These are phyloP conservation scores for Gavialis gangeticus DNA, from an alignment of 2,113 vertebrate genomes.

Conservation along the genomic window DNA sequence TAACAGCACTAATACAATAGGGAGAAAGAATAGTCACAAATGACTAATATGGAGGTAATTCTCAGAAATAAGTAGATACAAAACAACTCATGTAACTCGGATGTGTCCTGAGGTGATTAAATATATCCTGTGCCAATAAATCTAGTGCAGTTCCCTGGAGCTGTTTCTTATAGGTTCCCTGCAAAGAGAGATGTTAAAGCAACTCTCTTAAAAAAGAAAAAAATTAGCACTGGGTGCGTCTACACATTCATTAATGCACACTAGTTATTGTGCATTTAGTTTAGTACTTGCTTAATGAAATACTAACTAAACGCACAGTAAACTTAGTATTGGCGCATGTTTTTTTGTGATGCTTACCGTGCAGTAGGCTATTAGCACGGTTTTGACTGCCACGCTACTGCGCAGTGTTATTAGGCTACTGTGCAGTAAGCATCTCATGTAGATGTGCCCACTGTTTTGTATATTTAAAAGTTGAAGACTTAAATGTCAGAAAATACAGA, in stretches of 20 bases:
- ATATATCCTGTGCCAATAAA: not conserved
- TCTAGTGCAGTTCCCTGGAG: not conserved
- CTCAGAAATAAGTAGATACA: not conserved
- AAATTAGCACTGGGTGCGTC: not conserved
- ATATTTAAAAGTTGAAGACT: not conserved
- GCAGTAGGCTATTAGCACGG: too few species aligned
- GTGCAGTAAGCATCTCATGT: too few species aligned
- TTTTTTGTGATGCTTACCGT: too few species aligned
- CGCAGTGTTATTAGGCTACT: too few species aligned
- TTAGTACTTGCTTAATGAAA: too few species aligned
- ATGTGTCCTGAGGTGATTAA: too few species aligned
- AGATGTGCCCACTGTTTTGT: too few species aligned
- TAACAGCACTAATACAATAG: not conserved
- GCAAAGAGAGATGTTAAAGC: not conserved
- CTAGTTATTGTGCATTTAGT: too few species aligned
- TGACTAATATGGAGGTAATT: not conserved
- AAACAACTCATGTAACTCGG: not conserved
- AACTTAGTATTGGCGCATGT: too few species aligned
- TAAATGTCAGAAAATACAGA: not conserved
- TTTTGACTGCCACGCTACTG: too few species aligned
- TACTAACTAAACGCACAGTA: too few species aligned
- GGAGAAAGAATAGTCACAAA: not conserved
- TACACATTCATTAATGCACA: too few species aligned
- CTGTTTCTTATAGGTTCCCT: not conserved
- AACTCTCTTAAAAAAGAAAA: slow-evolving; percentile 6